Evolutionary conservation across 1,140 invertebrate species (phyloP), one percentile per base, ranked within the genome.

Genomic region (Lerema accius): DNA sequence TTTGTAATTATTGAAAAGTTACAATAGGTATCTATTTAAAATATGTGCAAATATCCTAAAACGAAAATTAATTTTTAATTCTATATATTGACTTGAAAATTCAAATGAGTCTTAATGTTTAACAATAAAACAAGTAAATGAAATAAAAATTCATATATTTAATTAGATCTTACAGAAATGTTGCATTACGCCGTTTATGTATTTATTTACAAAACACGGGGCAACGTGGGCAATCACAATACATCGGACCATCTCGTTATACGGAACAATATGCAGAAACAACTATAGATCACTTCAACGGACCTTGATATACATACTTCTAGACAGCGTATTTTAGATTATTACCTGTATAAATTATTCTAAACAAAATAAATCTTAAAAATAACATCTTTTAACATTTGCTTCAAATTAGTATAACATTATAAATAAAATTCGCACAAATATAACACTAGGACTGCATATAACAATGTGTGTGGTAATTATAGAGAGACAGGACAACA

Each of bases 191-290:
- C 72, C 65, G 53, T 56, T 68, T 67, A 68, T 73, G 70, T 75
- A 75, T 76, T 74, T 87, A 87, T 84, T 82, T 85, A 87, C 84
- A 87, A 81, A 67, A 73, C 67, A 53, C 58, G 59, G 35, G n/a
- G 35, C 28, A 37, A 11, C 2, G 10, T 37, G n/a, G 35, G n/a
- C n/a, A 55, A 42, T 26, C 32, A 43, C 17, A 53, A 19, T 9
- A 10, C 16, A 32, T 16, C 14, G 19, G 35, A 13, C 19, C 19
- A 23, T 3, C 19, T 23, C 2, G 19, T 23, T 23, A n/a, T n/a
- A n/a, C n/a, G n/a, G n/a, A n/a, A n/a, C n/a, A n/a, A n/a, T n/a
- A n/a, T n/a, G n/a, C n/a, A n/a, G n/a, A n/a, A n/a, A n/a, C n/a
- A 5, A 32, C 9, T 6, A 6, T 10, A 32, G 28, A 32, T 9